These are phyloP conservation scores for Dasyprocta punctata DNA, from an alignment of 2,113 vertebrate genomes.

Conservation along the genomic window DNA sequence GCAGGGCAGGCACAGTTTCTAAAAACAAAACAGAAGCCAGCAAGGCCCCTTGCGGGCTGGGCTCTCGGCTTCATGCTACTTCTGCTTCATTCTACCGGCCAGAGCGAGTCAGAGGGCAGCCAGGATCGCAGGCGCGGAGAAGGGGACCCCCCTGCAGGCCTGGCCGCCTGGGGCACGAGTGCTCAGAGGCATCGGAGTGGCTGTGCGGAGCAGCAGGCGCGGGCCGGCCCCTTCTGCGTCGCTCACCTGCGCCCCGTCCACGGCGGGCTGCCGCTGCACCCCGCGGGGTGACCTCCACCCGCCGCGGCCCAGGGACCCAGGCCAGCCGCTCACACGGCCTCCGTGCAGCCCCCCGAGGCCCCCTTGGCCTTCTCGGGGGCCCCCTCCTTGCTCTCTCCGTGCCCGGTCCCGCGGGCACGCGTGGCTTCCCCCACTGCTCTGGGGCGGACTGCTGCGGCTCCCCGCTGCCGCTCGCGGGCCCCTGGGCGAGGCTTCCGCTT, in stretches of 20 bases:
- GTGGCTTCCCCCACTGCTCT: no score
- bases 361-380: neutral
- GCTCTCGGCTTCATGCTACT: neutral
- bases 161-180: no score
- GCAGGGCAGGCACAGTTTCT: neutral
- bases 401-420: no score
- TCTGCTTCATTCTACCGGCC: neutral
- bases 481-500: neutral
- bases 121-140: neutral
- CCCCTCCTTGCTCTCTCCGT: neutral
- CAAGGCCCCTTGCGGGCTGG: neutral
- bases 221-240: no score
- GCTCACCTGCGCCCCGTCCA: no score
- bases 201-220: no score
- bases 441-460: neutral
- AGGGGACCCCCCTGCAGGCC: neutral
- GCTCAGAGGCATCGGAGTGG: no score
- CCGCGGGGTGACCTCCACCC: neutral
- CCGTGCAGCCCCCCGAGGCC: no score
- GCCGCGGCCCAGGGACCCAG: neutral
- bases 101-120: neutral
- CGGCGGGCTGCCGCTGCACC: neutral
- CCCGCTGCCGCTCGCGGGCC: rapidly evolving
- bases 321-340: no score
- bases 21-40: neutral